Conservation (phyloP, 2,888 invertebrate species). For the Pediacus dermestoides region DNA sequence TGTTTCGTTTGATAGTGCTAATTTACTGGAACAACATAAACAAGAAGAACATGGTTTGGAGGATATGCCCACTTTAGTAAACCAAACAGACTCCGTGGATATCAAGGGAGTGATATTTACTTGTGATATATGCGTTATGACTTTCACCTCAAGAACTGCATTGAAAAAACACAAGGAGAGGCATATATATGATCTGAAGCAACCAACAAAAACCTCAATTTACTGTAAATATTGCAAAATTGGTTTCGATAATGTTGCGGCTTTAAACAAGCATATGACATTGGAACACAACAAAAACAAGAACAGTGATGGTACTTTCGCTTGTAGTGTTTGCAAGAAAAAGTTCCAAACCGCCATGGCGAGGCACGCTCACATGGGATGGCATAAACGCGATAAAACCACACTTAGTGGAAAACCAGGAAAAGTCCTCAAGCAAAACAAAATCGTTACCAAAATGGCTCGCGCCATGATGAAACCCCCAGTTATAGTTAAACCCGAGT, state of each 20-base stretch:
- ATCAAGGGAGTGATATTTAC: slow-evolving; percentile 36
- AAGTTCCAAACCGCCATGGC: slow-evolving; percentile 58
- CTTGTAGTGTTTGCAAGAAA: slow-evolving; percentile 64
- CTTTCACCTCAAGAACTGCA: slow-evolving; percentile 46
- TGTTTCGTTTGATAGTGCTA: slow-evolving; percentile 55
- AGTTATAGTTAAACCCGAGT: slow-evolving; percentile 32
- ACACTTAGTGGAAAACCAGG: slow-evolving; percentile 43
- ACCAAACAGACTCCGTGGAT: slow-evolving; percentile 24
- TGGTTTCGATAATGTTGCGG: slow-evolving; percentile 32
- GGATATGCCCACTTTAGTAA: slow-evolving; percentile 29
- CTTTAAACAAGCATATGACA: slow-evolving; percentile 42
- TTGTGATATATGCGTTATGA: slow-evolving; percentile 49
- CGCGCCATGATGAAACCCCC: slow-evolving; percentile 13
- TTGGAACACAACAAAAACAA: slow-evolving; percentile 33
- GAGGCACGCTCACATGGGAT: slow-evolving; percentile 60
- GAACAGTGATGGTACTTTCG: slow-evolving; percentile 39
- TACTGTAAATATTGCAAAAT: slow-evolving; percentile 45
- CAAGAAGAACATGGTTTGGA: slow-evolving; percentile 46
- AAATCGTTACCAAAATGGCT: slow-evolving; percentile 13
- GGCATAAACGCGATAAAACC: slow-evolving; percentile 57
- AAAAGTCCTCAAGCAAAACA: slow-evolving; percentile 47
- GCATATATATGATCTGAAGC: slow-evolving; percentile 28
- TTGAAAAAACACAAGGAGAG: slow-evolving; percentile 47
- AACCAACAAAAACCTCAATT: slow-evolving; percentile 17
- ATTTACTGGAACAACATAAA: slow-evolving; percentile 57